Base-by-base conservation (phyloP, 2,113 vertebrate genomes). In the Beaufortia kweichowensis region DNA sequence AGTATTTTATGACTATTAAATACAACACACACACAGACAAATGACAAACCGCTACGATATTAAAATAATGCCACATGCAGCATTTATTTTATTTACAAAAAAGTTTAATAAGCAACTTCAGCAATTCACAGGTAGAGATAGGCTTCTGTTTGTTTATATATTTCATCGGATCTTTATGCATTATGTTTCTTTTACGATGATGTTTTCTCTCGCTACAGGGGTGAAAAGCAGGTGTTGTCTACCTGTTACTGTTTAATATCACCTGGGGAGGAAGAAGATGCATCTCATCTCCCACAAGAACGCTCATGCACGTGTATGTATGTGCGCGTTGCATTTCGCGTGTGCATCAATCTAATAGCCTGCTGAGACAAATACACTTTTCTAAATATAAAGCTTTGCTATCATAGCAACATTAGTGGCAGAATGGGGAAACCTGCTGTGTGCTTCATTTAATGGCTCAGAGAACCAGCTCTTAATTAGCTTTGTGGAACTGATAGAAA, bases 361-460 rank as follows among this genome's bases (percentile, higher is more conserved):
- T 59, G 59, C 67, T 65, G 77, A 73, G 81, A 79, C 59, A 55
- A 73, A 78, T 74, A 73, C 23, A 73, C 81, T 65, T 71, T 79
- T 82, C 72, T 79, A 79, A 79, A 75, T 79, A 79, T 75, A 69
- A 83, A 76, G 61, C 55, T 43, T 46, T 12, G 61, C 81, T 68
- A 79, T 79, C 74, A 81, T 77, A 69, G 56, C 61, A 78, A 76
- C 69, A 81, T 81, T 70, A 80, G 76, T 75, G 63, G 43, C 75
- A 73, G 60, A 77, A 48, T 57, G 69, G 33, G 26, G 50, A 43
- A 77, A 77, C 67, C 72, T 41, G 75, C 81, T 77, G 81, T 73
- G 78, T 65, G 46, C 68, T 83, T 82, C 81, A 85, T 83, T 83
- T 78, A 80, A 78, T 77, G 75, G 76, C 65, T 80, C 78, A 74